A percentile compares a stretch with the other conserved stretches of the same genome.
Evolutionary conservation across 2,888 invertebrate species (phyloP).

Genomic region (Lasioglossum figueresi): DNA sequence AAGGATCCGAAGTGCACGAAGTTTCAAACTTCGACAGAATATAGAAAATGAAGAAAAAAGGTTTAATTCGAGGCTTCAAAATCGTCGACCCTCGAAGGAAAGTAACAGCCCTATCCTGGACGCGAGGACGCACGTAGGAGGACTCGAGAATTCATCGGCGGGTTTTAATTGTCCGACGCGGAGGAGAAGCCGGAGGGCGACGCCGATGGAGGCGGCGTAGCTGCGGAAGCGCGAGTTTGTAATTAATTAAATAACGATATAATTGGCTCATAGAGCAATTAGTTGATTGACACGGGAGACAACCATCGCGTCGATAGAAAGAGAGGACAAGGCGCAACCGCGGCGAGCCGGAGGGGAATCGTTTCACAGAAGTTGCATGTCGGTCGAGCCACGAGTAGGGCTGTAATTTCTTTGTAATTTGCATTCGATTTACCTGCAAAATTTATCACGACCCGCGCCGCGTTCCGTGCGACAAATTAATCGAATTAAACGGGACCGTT

Average conservation of each 20-base stretch:
- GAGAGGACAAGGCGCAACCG: conserved; percentile 17
- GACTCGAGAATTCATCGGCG: conserved; percentile 41
- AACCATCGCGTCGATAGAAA: conserved; percentile 53
- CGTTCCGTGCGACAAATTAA: conserved; percentile 58
- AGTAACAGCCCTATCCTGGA: not conserved
- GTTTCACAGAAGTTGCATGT: conserved; percentile 77
- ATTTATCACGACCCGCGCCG: conserved; percentile 65
- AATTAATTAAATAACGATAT: conserved; percentile 80
- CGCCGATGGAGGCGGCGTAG: conserved; percentile 23
- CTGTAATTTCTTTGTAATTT: conserved; percentile 78
- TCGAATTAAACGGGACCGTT: conserved; percentile 63
- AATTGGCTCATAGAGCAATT: conserved; percentile 74
- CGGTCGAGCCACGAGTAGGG: conserved; percentile 67
- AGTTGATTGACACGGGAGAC: conserved; percentile 76
- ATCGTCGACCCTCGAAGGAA: no score
- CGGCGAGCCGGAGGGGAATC: conserved; percentile 65
- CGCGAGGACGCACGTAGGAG: not conserved
- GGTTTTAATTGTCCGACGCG: conserved; percentile 62
- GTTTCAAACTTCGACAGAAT: no score
- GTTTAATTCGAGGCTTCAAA: no score
- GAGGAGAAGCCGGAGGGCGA: conserved; percentile 34
- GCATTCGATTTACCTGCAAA: conserved; percentile 75
- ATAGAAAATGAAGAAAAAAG: no score
- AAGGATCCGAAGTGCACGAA: no score
- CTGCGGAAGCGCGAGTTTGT: conserved; percentile 63